Evolutionary conservation across 2,888 invertebrate species (phyloP).

Genomic region (Meta bourneti): DNA sequence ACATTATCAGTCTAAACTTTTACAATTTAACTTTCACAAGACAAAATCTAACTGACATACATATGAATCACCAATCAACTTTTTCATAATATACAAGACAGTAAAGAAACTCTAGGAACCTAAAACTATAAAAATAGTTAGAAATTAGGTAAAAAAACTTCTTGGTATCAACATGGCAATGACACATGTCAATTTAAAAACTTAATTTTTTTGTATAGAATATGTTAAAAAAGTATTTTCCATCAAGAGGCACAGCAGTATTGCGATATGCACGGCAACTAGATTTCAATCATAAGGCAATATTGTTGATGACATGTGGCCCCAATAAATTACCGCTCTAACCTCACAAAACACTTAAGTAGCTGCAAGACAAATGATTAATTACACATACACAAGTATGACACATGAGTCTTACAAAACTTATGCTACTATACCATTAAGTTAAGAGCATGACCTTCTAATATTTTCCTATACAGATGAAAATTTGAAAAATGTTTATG

Average conservation of each 20-base stretch:
- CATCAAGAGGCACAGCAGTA: constrained; percentile 74
- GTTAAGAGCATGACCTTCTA: constrained; percentile 42
- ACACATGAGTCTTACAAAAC: constrained; percentile 51
- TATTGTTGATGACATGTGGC: constrained; percentile 74
- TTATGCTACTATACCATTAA: constrained; percentile 40
- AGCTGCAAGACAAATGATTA: constrained; percentile 56
- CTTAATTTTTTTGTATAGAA: constrained; percentile 59
- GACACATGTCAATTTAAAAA: constrained; percentile 64
- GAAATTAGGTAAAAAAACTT: constrained; percentile 47
- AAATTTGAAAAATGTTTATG: constrained; percentile 53
- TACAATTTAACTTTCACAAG: constrained; percentile 33
- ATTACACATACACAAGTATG: constrained; percentile 44
- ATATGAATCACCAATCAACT: constrained; percentile 36
- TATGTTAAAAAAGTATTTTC: constrained; percentile 69
- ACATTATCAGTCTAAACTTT: constrained; percentile 8
- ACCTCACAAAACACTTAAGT: constrained; percentile 58
- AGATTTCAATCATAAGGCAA: constrained; percentile 74
- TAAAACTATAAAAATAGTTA: constrained; percentile 63
- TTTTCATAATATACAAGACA: constrained; percentile 29
- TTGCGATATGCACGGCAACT: constrained; percentile 73
- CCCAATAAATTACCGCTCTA: constrained; percentile 45
- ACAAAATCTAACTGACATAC: constrained; percentile 28
- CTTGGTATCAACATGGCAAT: constrained; percentile 45
- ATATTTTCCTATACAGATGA: constrained; percentile 52
- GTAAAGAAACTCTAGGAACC: constrained; percentile 31